Conservation (phyloP, 2,113 vertebrate genomes). For the Chrysochloris asiatica region DNA sequence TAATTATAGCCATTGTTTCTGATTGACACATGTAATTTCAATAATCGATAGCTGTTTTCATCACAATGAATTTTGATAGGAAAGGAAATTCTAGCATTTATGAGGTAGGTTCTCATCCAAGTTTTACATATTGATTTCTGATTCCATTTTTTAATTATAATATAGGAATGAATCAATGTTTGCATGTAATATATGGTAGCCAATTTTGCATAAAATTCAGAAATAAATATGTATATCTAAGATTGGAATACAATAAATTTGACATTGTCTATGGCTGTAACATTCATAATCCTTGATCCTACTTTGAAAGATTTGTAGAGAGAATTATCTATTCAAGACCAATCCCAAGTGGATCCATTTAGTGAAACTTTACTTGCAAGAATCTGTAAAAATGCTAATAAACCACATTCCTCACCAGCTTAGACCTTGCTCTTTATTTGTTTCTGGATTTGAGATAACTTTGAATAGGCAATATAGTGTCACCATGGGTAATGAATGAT, state of each 20-base stretch:
- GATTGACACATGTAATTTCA: neutral
- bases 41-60: neutral
- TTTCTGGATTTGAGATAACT: slow-evolving; percentile 70
- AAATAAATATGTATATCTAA: slow-evolving; percentile 58
- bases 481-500: slow-evolving; percentile 77
- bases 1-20: slow-evolving; percentile 6
- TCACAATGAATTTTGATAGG: neutral
- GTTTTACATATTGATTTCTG: slow-evolving; percentile 48
- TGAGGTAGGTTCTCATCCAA: neutral
- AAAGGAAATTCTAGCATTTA: slow-evolving; percentile 6
- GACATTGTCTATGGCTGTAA: slow-evolving; percentile 55
- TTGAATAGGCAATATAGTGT: slow-evolving; percentile 64
- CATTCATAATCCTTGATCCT: slow-evolving; percentile 68
- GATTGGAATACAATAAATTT: slow-evolving; percentile 68
- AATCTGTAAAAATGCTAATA: slow-evolving; percentile 79
- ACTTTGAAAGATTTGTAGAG: slow-evolving; percentile 61
- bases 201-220: slow-evolving; percentile 62
- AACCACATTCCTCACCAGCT: slow-evolving; percentile 61
- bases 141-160: slow-evolving; percentile 48
- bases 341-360: slow-evolving; percentile 73
- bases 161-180: neutral
- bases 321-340: slow-evolving; percentile 64
- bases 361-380: slow-evolving; percentile 67
- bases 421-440: slow-evolving; percentile 49
- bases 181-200: slow-evolving; percentile 49